A percentile compares a stretch with the other conserved stretches of the same genome.
Conservation (phyloP, 2,797 vertebrate genomes). For the Typhlichthys eigenmanni region DNA sequence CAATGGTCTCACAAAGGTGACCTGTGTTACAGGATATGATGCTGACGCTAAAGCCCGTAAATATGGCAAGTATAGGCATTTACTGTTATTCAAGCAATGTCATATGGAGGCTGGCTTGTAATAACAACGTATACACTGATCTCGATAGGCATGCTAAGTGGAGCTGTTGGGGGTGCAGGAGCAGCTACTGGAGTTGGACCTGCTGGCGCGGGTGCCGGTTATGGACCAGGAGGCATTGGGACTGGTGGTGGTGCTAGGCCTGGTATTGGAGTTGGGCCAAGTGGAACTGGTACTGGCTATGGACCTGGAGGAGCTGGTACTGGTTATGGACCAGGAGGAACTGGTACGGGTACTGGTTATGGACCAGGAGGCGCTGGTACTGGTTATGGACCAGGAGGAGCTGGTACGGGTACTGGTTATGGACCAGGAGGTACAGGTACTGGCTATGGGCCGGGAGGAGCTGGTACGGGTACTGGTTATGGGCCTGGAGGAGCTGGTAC, state of each 20-base stretch:
- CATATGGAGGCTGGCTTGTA: too few species aligned
- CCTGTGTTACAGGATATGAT: slow-evolving; percentile 65
- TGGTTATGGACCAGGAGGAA: slow-evolving; percentile 28
- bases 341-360: slow-evolving; percentile 35
- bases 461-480: slow-evolving; percentile 13
- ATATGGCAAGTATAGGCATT: slow-evolving; percentile 61
- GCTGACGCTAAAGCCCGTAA: slow-evolving; percentile 73
- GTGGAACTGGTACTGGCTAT: slow-evolving; percentile 18
- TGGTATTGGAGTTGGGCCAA: slow-evolving; percentile 27
- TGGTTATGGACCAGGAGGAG: background rate
- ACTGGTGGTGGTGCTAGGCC: slow-evolving; percentile 14
- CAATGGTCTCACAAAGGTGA: background rate
- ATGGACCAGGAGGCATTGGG: slow-evolving; percentile 10
- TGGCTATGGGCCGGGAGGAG: slow-evolving; percentile 27
- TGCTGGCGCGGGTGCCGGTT: slow-evolving; percentile 12
- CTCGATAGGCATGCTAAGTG: slow-evolving; percentile 64
- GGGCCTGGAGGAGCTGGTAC: slow-evolving; percentile 31
- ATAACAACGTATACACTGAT: background rate
- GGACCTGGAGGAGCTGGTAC: slow-evolving; percentile 12
- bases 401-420: slow-evolving; percentile 16
- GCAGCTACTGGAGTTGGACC: slow-evolving; percentile 30
- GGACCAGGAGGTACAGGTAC: slow-evolving; percentile 29
- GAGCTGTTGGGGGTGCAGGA: slow-evolving; percentile 57
- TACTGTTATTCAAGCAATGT: background rate
- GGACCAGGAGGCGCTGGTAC: slow-evolving; percentile 22